phyloP scores from a whole-genome alignment of 2,797 vertebrate species.

The Microchirus variegatus region DNA sequence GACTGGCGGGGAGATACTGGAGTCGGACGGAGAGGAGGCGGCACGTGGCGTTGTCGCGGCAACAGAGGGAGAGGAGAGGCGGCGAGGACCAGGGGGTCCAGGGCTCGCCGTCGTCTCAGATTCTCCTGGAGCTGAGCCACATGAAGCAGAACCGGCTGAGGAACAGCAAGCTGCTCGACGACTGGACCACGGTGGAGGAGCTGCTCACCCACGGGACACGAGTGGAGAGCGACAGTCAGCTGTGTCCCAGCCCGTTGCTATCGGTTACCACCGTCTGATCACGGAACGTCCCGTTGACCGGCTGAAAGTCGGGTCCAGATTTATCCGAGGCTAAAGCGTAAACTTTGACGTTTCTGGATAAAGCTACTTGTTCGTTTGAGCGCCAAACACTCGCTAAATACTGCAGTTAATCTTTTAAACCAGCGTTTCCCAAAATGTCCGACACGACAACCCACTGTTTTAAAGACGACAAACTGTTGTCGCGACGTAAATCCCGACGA shows the following conservation, averaged over 20 bases:
- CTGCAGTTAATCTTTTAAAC: too few relatives aligned
- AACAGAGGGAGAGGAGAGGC: constrained; percentile 65
- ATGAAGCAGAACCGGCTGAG: constrained; percentile 75
- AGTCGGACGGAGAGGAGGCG: constrained; percentile 70
- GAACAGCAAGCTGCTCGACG: constrained; percentile 79
- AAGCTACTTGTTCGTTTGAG: too few relatives aligned
- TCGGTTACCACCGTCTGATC: constrained; percentile 76
- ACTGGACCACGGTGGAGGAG: constrained; percentile 79
- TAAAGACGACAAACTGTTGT: too few relatives aligned
- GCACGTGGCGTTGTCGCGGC: constrained; percentile 63
- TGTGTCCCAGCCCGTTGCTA: constrained; percentile 73
- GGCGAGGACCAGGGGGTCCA: constrained; percentile 26
- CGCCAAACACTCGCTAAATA: too few relatives aligned
- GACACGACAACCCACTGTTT: too few relatives aligned
- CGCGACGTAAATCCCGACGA: too few relatives aligned
- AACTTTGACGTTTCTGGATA: too few relatives aligned
- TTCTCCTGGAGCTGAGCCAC: constrained; percentile 75
- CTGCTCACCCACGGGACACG: constrained; percentile 74
- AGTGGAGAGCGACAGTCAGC: constrained; percentile 63
- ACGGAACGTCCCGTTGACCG: too few relatives aligned
- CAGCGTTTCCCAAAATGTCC: too few relatives aligned
- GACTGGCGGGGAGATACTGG: constrained; percentile 68
- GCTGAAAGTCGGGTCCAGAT: too few relatives aligned
- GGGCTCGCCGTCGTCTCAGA: constrained; percentile 48
- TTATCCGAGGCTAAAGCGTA: too few relatives aligned